These are phyloP conservation scores for Limenitis camilla DNA, from an alignment of 2,888 invertebrate species.

Conservation along the genomic window DNA sequence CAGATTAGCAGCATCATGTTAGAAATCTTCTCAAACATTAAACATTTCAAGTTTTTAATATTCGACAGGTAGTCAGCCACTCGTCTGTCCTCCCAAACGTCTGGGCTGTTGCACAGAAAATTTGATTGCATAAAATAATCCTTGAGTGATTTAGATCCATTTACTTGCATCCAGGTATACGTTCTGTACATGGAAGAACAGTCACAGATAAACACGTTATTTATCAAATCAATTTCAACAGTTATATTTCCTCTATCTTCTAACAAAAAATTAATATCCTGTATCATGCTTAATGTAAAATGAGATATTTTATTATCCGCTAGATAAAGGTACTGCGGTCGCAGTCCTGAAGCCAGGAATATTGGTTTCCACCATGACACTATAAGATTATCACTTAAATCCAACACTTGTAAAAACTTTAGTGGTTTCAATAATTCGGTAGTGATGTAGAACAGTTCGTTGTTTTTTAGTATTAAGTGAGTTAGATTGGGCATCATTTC, in stretches of 20 bases:
- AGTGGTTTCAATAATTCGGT: conserved; percentile 59
- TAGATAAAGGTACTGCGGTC: conserved; percentile 53
- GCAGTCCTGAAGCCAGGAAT: conserved; percentile 59
- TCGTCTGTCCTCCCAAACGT: conserved; percentile 58
- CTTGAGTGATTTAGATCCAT: conserved; percentile 46
- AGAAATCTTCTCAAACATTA: conserved; percentile 56
- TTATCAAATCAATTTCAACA: conserved; percentile 57
- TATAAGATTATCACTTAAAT: conserved; percentile 69
- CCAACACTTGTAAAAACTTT: conserved; percentile 55
- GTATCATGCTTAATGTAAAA: conserved; percentile 72
- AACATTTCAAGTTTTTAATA: conserved; percentile 51
- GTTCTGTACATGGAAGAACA: conserved; percentile 63
- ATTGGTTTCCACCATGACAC: conserved; percentile 70
- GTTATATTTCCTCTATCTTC: conserved; percentile 39
- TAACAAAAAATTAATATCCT: conserved; percentile 66
- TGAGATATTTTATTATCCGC: conserved; percentile 72
- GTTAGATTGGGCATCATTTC: conserved; percentile 64
- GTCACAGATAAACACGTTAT: conserved; percentile 74
- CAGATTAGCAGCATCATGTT: conserved; percentile 55
- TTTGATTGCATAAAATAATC: conserved; percentile 48
- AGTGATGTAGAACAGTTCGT: conserved; percentile 59
- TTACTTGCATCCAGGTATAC: conserved; percentile 56
- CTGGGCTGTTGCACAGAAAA: conserved; percentile 61
- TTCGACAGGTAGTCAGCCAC: conserved; percentile 58
- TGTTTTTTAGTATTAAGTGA: conserved; percentile 65